Evolutionary conservation across 2,888 invertebrate species (phyloP).

Genomic region (Anticlea derivata): DNA sequence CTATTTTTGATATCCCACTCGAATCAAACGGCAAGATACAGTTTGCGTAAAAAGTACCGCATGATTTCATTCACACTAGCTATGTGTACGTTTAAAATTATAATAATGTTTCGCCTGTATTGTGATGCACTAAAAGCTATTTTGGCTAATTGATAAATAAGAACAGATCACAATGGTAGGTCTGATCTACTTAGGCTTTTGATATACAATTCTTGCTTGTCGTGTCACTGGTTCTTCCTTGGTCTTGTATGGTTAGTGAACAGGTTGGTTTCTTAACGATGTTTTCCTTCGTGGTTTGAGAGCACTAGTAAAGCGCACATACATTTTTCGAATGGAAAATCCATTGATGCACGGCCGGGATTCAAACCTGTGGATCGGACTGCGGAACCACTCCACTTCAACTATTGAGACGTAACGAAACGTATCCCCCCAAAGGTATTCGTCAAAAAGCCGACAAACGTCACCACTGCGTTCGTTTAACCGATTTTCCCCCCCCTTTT

Average conservation of each 20-base stretch:
- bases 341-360: too few species aligned
- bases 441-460: too few species aligned
- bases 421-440: too few species aligned
- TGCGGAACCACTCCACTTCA: too few species aligned
- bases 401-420: too few species aligned
- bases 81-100: conserved; percentile 37
- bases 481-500: conserved; percentile 5
- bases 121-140: conserved; percentile 24
- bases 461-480: too few species aligned
- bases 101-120: conserved; percentile 29
- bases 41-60: conserved; percentile 55
- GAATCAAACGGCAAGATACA: conserved; percentile 28
- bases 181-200: conserved; percentile 18
- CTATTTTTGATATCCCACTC: conserved; percentile 30
- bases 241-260: neutral
- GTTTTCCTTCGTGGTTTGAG: too few species aligned
- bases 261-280: neutral
- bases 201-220: neutral
- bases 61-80: conserved; percentile 64
- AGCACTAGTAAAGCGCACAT: too few species aligned
- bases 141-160: conserved; percentile 20
- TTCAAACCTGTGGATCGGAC: too few species aligned
- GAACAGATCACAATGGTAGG: conserved; percentile 22
- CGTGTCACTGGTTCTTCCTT: too few species aligned
- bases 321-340: too few species aligned